Conservation (phyloP, 2,797 vertebrate species). For the Pseudotriccus pelzelni region DNA sequence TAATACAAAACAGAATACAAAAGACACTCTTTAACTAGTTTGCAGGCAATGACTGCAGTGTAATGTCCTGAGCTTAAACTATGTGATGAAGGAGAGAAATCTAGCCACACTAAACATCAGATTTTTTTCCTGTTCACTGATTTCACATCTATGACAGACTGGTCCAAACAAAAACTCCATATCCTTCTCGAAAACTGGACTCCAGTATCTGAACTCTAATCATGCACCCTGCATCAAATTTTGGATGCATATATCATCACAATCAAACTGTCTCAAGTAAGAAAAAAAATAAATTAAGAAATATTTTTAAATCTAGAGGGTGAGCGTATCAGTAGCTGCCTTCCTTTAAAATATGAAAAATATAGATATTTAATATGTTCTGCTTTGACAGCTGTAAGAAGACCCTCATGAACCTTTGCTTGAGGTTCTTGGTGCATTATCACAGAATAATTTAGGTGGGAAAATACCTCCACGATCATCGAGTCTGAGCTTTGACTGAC, state of each 20-base stretch:
- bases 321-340: neutral
- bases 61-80: neutral
- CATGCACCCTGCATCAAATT: neutral
- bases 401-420: neutral
- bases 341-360: neutral
- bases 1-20: too few species aligned
- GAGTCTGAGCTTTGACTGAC: neutral
- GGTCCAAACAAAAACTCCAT: neutral
- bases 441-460: neutral
- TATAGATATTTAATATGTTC: fast-evolving
- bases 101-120: neutral
- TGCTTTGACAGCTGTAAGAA: neutral
- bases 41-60: neutral
- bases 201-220: neutral
- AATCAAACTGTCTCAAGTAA: neutral
- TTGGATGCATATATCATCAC: neutral
- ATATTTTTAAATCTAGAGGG: neutral
- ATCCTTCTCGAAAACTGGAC: neutral
- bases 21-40: too few species aligned
- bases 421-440: neutral
- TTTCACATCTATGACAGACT: neutral
- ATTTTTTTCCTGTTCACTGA: neutral
- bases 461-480: neutral
- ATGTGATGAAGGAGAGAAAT: neutral
- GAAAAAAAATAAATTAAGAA: neutral